phyloP scores from a whole-genome alignment of 2,113 vertebrate species.

The Coptodon rendalli region DNA sequence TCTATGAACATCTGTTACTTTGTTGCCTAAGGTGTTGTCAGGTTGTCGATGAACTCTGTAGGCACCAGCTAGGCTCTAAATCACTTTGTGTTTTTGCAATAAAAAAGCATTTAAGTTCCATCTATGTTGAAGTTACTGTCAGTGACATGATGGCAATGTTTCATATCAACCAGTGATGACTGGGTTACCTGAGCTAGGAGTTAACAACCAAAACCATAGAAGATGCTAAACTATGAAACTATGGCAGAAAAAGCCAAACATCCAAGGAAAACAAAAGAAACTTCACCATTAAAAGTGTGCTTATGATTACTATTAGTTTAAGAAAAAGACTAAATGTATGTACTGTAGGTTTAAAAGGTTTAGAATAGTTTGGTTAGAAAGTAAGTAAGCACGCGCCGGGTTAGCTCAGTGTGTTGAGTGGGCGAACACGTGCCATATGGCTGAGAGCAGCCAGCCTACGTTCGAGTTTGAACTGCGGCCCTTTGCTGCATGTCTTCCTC shows the following conservation, averaged over 20 bases:
- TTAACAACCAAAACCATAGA: neutral
- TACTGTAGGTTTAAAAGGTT: neutral
- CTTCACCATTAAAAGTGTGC: neutral
- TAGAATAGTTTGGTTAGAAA: neutral
- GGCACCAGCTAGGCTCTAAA: neutral
- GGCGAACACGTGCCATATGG: neutral
- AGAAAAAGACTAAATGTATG: neutral
- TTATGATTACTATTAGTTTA: neutral
- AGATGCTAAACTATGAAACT: neutral
- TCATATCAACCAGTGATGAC: neutral
- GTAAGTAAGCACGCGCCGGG: neutral
- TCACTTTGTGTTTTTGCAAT: neutral
- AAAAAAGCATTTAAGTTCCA: neutral
- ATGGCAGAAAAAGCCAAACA: neutral
- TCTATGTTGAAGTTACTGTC: neutral
- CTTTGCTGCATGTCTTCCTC: neutral
- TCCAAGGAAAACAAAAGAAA: neutral
- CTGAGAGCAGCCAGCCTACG: neutral
- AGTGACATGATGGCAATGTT: neutral
- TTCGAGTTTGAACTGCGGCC: neutral
- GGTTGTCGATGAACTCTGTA: neutral
- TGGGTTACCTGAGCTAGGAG: neutral
- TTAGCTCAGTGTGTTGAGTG: neutral
- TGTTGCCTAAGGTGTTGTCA: neutral
- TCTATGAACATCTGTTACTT: neutral